A percentile compares a stretch with the other conserved stretches of the same genome.
Evolutionary conservation across 2,888 invertebrate genomes (phyloP).

Genomic region (Cenopis cana): DNA sequence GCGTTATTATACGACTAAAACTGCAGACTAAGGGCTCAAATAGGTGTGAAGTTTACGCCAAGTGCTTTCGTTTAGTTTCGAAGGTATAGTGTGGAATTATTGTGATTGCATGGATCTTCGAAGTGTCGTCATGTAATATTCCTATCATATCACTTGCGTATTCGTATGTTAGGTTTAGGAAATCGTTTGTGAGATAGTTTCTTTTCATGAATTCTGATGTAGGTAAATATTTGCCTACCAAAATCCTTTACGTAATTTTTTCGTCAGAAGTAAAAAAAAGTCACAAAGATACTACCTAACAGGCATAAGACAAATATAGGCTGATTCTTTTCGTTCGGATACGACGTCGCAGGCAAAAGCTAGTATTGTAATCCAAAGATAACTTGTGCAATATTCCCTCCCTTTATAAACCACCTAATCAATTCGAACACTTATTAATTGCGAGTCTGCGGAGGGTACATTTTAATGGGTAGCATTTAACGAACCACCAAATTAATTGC

Average conservation of each 20-base stretch:
- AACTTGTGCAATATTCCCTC: neutral
- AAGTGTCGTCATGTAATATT: neutral
- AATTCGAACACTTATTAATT: constrained; percentile 27
- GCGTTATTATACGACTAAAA: constrained; percentile 42
- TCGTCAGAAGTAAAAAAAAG: too few relatives aligned
- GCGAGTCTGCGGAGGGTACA: constrained; percentile 14
- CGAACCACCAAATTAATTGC: too few relatives aligned
- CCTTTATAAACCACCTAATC: constrained; percentile 15
- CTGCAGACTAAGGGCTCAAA: constrained; percentile 36
- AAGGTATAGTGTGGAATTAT: constrained; percentile 27
- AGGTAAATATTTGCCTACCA: neutral
- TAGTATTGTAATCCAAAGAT: neutral
- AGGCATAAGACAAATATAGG: too few relatives aligned
- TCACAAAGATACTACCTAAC: too few relatives aligned
- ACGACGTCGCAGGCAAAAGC: neutral
- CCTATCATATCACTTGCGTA: neutral
- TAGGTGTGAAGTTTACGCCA: constrained; percentile 40
- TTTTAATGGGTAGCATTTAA: too few relatives aligned
- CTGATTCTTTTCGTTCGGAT: neutral
- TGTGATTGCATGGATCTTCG: constrained; percentile 29
- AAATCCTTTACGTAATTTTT: too few relatives aligned
- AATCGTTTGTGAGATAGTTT: too few relatives aligned
- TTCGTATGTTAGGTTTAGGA: neutral
- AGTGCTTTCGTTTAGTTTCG: constrained; percentile 35
- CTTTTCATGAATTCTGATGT: neutral